These are phyloP conservation scores for Cheumatopsyche charites DNA, from an alignment of 1,140 invertebrate species.

Conservation along the genomic window DNA sequence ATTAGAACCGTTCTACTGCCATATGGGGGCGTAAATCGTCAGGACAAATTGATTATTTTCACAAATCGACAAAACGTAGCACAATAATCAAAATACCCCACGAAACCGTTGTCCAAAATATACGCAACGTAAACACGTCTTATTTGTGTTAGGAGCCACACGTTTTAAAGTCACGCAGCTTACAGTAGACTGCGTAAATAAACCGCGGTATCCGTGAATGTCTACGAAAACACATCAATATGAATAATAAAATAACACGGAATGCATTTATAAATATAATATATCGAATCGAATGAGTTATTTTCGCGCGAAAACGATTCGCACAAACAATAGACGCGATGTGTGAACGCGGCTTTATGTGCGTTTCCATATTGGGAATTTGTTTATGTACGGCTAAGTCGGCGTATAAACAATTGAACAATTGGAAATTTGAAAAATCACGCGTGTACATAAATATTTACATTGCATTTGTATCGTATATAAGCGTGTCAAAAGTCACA, in stretches of 20 bases:
- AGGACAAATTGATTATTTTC: conserved; percentile 19
- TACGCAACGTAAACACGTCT: conserved; percentile 3
- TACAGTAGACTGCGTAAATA: conserved; percentile 19
- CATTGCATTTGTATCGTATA: too few relatives aligned
- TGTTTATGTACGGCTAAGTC: too few relatives aligned
- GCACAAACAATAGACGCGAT: too few relatives aligned
- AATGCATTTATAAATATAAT: not conserved
- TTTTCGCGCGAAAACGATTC: too few relatives aligned
- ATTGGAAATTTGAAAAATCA: too few relatives aligned
- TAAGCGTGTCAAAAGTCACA: too few relatives aligned
- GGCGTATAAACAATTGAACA: too few relatives aligned
- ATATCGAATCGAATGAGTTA: too few relatives aligned
- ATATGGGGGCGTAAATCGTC: not conserved
- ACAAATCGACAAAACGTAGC: not conserved
- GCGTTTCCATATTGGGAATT: too few relatives aligned
- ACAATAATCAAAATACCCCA: not conserved
- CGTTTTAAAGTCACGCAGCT: not conserved
- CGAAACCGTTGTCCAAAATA: conserved; percentile 8
- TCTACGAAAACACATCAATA: not conserved
- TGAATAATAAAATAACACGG: not conserved
- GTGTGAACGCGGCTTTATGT: too few relatives aligned
- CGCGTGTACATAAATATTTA: too few relatives aligned
- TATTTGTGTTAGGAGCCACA: conserved; percentile 16
- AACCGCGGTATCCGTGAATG: not conserved
- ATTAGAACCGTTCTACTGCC: too few relatives aligned